Base-by-base conservation (phyloP, 2,888 invertebrate species). In the Eremobia ochroleuca region DNA sequence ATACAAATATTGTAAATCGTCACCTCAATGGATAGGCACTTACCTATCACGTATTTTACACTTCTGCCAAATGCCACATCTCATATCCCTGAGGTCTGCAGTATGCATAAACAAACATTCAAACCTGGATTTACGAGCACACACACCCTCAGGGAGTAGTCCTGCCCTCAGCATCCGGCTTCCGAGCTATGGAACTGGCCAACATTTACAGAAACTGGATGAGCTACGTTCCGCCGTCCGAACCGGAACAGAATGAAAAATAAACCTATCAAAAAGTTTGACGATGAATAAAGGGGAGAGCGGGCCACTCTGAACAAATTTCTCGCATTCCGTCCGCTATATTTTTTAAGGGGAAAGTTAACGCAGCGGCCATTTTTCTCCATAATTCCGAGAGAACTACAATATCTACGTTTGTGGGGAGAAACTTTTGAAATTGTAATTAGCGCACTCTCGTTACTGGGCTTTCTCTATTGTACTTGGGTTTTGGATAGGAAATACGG, bases 51-150 rank as follows among this genome's bases (percentile, higher is more conserved):
- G 65, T 76, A 85, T 82, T 76, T 79, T 81, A 78, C 73, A 76
- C 78, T 83, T 80, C 58, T 77, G 52, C 37, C 58, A 86, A 84
- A 71, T 81, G 76, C 79, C 77, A 70, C 85, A 79, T 77, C 28
- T 68, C 34, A 66, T 76, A 80, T 81, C 86, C 84, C 88, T 37
- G 75, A 79, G 87, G 87, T 81, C 83, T 77, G 84, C 83, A 89
- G 82, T 85, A 85, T 89, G 87, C 88, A 89, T 89, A 90, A 89
- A 91, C 91, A 90, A 91, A 89, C 87, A 88, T 90, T 85, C 87
- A 85, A 88, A 90, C 85, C 88, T 89, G 89, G 88, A 92, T 92
- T 92, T 92, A 92, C 88, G 89, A 89, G 88, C 84, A 77, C 81
- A 82, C 79, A 69, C 81, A 82, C 92, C 92, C 89, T 90, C 73